Evolutionary conservation across 1,140 invertebrate species (phyloP), one percentile per base, ranked within the genome.

Genomic region (Batillaria attramentaria): DNA sequence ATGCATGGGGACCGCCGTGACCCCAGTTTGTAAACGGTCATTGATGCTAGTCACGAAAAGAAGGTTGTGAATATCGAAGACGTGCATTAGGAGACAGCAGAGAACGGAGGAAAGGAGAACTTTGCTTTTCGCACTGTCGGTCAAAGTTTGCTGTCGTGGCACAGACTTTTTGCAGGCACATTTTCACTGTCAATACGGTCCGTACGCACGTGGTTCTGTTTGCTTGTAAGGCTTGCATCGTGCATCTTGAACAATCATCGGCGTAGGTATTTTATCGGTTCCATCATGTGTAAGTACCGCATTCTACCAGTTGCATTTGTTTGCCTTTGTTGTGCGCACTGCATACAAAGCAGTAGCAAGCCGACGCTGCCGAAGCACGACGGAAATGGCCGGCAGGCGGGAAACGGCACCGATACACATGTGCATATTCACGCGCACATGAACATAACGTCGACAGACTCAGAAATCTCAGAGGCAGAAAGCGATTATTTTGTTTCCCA

Each of bases 401-500:
- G 37, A 42, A 35, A n/a, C 6, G 50, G 24, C 54, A 39, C 33
- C 24, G 31, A 3, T 20, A 20, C 4, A 60, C 57, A 3, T 60
- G 31, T 60, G n/a, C 57, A 62, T n/a, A 31, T 70, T 69, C 66
- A 69, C 13, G 37, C 33, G 20, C 68, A 70, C 42, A 28, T n/a
- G 1, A 41, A 8, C 20, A 65, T 37, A 33, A 28, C 54, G 10
- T 39, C 73, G 8, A 3, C 57, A 13, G 57, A 62, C 8, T n/a
- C 5, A 20, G 31, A 75, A 24, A 28, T 62, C 31, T 35, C 54
- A 6, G 31, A n/a, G 1, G 50, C 50, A 8, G 50, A 75, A 75
- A 75, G 54, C 35, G 24, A 13, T 0, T 60, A 62, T 39, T 75
- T 75, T 33, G 57, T 65, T 24, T 75, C 73, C 3, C 54, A 39